These are phyloP conservation scores for Polyommatus icarus DNA, from an alignment of 2,888 invertebrate genomes.

Conservation along the genomic window DNA sequence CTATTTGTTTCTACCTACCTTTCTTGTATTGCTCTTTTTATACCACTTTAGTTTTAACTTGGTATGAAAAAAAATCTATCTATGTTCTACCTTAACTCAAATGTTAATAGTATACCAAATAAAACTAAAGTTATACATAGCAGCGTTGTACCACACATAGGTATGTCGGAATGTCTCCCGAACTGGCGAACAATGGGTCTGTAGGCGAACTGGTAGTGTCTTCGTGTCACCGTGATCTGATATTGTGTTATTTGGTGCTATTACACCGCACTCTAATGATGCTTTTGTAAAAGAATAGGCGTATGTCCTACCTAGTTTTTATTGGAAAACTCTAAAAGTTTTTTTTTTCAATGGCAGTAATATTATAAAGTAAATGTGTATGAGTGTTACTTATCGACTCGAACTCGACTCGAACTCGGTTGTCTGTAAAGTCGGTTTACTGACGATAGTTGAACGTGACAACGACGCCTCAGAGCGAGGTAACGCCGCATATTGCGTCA, in stretches of 20 bases:
- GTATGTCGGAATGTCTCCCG: slow-evolving; percentile 13
- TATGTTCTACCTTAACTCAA: no score
- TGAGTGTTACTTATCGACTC: no score
- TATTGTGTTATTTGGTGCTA: slow-evolving; percentile 21
- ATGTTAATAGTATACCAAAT: neutral
- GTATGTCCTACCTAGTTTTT: neutral
- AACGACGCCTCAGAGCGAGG: no score
- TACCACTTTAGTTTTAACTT: no score
- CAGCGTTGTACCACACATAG: neutral
- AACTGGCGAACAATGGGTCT: slow-evolving; percentile 50
- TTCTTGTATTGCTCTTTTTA: no score
- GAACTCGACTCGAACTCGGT: no score
- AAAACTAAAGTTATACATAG: neutral
- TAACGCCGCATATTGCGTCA: no score
- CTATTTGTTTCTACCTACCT: no score
- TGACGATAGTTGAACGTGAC: no score
- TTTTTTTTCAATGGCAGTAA: neutral
- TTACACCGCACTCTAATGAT: slow-evolving; percentile 6
- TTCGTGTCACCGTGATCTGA: slow-evolving; percentile 38
- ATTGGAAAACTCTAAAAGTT: neutral
- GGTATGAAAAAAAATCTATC: no score
- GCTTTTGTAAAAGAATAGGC: neutral
- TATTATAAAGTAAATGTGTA: neutral
- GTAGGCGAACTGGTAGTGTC: slow-evolving; percentile 62
- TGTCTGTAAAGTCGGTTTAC: no score